Percentiles rank a stretch among this genome's conserved stretches.
Conservation (phyloP, 2,888 invertebrate species). For the Campoletis raptor region DNA sequence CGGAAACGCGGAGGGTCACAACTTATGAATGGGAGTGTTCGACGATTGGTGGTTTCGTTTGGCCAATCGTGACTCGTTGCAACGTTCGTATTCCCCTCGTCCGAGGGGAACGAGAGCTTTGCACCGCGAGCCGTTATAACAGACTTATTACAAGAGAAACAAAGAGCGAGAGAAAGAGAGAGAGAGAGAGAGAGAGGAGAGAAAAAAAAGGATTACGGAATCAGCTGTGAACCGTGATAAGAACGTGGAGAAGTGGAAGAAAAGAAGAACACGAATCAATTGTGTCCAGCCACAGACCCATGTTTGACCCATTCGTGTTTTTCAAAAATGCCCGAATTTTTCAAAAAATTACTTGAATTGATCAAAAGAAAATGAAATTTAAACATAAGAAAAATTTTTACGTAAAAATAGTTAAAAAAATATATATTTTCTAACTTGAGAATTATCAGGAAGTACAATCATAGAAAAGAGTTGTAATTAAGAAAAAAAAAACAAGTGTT, state of each 20-base stretch:
- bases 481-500: not conserved
- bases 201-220: constrained; percentile 68
- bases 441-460: too few species aligned
- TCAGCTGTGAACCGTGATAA: constrained; percentile 68
- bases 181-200: constrained; percentile 38
- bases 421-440: too few species aligned
- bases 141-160: constrained; percentile 24
- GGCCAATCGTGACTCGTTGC: constrained; percentile 75
- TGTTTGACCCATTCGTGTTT: not conserved
- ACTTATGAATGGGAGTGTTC: constrained; percentile 82
- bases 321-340: not conserved
- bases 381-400: too few species aligned
- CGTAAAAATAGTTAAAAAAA: too few species aligned
- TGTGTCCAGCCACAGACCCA: not conserved
- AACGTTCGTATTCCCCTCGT: constrained; percentile 59
- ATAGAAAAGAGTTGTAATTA: too few species aligned
- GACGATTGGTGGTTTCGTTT: constrained; percentile 76
- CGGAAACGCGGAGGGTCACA: constrained; percentile 71
- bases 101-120: constrained; percentile 45
- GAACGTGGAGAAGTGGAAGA: constrained; percentile 26
- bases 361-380: not conserved
- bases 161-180: constrained; percentile 40
- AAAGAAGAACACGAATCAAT: not conserved
- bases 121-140: constrained; percentile 59
- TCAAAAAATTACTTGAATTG: not conserved